phyloP scores from a whole-genome alignment of 2,888 invertebrate genomes.

The Aquatica leii region DNA sequence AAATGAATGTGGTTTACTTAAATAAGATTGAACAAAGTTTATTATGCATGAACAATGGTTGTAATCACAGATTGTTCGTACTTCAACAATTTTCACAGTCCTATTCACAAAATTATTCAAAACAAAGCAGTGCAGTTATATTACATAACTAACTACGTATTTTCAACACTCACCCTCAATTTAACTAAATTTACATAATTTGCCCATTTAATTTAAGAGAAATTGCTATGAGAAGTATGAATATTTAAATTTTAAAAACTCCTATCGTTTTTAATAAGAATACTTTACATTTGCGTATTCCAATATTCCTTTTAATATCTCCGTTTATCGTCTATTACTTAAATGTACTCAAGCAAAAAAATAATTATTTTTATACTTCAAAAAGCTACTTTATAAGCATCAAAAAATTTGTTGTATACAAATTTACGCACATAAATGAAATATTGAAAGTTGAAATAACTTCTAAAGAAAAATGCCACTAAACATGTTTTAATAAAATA shows the following conservation, averaged over 20 bases:
- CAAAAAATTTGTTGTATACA: too few species aligned
- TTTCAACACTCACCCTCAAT: slow-evolving; percentile 15
- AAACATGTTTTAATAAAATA: too few species aligned
- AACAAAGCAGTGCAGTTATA: slow-evolving; percentile 17
- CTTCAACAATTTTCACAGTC: neutral
- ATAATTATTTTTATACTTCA: too few species aligned
- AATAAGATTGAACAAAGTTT: neutral
- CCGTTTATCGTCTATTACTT: too few species aligned
- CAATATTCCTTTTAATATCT: too few species aligned
- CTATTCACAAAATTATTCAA: slow-evolving; percentile 14
- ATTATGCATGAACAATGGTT: slow-evolving; percentile 7
- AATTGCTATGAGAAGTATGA: slow-evolving; percentile 17
- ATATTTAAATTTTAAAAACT: slow-evolving; percentile 15
- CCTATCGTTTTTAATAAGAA: slow-evolving; percentile 6
- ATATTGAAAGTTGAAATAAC: too few species aligned
- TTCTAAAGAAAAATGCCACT: too few species aligned
- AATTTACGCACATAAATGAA: too few species aligned
- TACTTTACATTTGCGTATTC: neutral
- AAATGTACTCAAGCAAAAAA: too few species aligned
- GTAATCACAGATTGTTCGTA: slow-evolving; percentile 9
- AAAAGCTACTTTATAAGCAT: too few species aligned
- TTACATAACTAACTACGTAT: slow-evolving; percentile 15
- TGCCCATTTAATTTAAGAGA: slow-evolving; percentile 11
- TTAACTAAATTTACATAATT: slow-evolving; percentile 22
- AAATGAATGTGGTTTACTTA: slow-evolving; percentile 7